Conservation (phyloP, 2,113 vertebrate genomes). For the Tenebrosternarchus preto region DNA sequence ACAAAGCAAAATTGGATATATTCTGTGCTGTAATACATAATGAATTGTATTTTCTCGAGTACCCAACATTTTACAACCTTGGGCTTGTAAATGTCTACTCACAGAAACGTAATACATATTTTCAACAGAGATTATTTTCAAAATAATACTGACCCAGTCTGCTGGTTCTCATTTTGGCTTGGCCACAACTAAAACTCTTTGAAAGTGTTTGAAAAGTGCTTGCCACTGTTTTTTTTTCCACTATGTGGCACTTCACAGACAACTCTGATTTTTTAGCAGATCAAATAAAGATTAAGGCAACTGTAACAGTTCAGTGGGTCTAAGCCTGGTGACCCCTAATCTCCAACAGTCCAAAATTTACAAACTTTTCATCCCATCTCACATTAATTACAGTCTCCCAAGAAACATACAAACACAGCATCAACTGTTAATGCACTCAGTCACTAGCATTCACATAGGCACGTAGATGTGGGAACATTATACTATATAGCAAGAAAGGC, state of each 20-base stretch:
- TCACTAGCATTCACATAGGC: slow-evolving; percentile 7
- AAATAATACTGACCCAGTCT: neutral
- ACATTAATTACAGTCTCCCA: neutral
- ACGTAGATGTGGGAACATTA: neutral
- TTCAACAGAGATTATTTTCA: neutral
- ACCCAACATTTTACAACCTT: slow-evolving; percentile 24
- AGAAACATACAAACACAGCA: neutral
- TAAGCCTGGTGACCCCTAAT: neutral
- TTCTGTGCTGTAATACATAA: slow-evolving; percentile 46
- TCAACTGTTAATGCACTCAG: slow-evolving; percentile 11
- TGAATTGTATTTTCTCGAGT: neutral
- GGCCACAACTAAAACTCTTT: neutral
- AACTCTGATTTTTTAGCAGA: neutral
- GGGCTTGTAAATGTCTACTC: slow-evolving; percentile 7
- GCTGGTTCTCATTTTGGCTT: neutral
- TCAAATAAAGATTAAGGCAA: neutral
- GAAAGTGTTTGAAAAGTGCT: neutral
- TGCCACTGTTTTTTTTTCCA: neutral
- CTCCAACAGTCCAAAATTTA: neutral
- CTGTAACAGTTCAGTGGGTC: neutral
- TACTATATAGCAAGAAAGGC: neutral
- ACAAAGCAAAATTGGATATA: neutral
- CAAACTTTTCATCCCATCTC: neutral
- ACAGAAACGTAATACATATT: too few species aligned
- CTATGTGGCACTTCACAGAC: neutral